A percentile compares a stretch with the other conserved stretches of the same genome.
Conservation (phyloP, 2,113 vertebrate genomes). For the Clarias gariepinus region DNA sequence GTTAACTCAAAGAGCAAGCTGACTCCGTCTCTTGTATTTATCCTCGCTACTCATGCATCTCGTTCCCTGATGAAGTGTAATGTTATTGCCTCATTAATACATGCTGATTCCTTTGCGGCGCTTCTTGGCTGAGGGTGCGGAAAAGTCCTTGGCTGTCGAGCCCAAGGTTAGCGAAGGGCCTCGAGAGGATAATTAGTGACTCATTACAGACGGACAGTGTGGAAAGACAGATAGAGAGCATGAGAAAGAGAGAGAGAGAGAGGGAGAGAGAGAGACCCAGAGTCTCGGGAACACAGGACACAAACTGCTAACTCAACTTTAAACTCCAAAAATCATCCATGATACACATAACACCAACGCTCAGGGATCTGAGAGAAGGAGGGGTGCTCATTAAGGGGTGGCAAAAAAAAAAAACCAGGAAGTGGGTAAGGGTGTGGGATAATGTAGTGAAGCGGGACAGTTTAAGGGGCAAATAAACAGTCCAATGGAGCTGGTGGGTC, state of each 20-base stretch:
- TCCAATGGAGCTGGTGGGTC: neutral
- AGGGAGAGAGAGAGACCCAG: neutral
- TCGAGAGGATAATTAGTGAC: constrained; percentile 53
- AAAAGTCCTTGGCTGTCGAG: constrained; percentile 53
- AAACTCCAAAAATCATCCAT: constrained; percentile 18
- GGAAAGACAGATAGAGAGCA: neutral
- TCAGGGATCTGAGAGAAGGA: neutral
- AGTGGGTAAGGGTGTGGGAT: neutral
- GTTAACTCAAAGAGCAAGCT: neutral
- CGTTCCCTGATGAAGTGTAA: constrained; percentile 31
- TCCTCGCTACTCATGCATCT: neutral
- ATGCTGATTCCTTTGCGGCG: constrained; percentile 41
- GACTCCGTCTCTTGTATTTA: constrained; percentile 15
- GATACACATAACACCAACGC: neutral
- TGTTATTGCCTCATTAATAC: constrained; percentile 54
- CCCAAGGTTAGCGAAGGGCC: constrained; percentile 49
- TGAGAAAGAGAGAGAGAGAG: too few relatives aligned
- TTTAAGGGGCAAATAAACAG: neutral
- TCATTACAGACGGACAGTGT: constrained; percentile 45
- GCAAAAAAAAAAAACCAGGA: neutral
- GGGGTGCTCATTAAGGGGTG: neutral
- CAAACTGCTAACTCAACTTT: constrained; percentile 22
- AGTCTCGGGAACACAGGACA: neutral
- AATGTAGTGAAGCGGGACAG: constrained; percentile 1
- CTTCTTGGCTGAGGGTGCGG: constrained; percentile 41